These are phyloP conservation scores for Antrozous pallidus DNA, from an alignment of 2,797 vertebrate species.

Conservation along the genomic window DNA sequence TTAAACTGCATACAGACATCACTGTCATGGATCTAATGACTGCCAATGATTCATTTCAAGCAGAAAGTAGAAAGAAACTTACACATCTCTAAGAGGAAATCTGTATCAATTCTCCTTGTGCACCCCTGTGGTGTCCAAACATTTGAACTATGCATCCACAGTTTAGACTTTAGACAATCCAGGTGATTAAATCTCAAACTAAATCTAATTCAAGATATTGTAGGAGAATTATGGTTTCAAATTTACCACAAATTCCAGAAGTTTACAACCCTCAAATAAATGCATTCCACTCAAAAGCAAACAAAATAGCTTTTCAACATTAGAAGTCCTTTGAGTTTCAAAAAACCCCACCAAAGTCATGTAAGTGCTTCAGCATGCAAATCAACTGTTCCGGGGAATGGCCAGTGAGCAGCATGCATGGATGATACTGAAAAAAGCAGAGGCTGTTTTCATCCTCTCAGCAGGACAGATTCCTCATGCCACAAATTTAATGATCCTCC, in stretches of 20 bases:
- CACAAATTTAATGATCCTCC: constrained; percentile 69
- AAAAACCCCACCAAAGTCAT: constrained; percentile 56
- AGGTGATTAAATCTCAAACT: constrained; percentile 64
- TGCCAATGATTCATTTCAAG: background rate
- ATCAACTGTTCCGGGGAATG: constrained; percentile 56
- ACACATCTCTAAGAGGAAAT: background rate
- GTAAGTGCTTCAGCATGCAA: constrained; percentile 68
- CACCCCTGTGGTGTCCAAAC: background rate
- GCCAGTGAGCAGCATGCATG: constrained; percentile 57
- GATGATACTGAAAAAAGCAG: constrained; percentile 48
- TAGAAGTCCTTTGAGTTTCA: constrained; percentile 69
- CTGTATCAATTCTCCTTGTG: rapidly evolving
- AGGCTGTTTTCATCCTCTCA: constrained; percentile 76
- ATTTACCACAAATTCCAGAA: constrained; percentile 74
- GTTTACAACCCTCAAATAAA: constrained; percentile 68
- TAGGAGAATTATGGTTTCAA: constrained; percentile 66
- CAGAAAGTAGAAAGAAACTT: background rate
- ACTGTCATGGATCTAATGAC: background rate
- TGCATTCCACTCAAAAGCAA: constrained; percentile 75
- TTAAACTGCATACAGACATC: background rate
- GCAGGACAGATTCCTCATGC: constrained; percentile 74
- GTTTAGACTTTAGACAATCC: constrained; percentile 55
- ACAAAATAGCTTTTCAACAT: constrained; percentile 78
- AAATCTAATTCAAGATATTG: constrained; percentile 52
- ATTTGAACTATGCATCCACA: background rate